Base-by-base conservation (phyloP, 1,140 invertebrate genomes). In the Vollenhovia emeryi region DNA sequence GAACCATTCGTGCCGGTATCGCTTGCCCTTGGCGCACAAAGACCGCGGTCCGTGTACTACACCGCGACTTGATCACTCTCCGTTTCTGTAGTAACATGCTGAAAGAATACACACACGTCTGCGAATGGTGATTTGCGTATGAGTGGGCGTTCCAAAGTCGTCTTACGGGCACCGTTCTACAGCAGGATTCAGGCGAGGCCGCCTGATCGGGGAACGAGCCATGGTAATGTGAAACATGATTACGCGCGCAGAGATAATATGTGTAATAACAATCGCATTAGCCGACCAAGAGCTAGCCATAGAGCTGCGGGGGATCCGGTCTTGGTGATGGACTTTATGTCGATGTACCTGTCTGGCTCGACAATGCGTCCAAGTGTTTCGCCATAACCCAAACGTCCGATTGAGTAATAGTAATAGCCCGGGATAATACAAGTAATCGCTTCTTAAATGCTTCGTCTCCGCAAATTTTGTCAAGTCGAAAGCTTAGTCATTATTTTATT, bases 221-320 rank as follows among this genome's bases (percentile, higher is more conserved):
- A 93, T 87, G 91, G 93, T 93, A 94, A 94, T 93, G 92, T 88
- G 91, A 94, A 94, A 92, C 91, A 93, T 94, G 94, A 94, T 94
- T 94, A 94, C 93, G 93, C 91, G 91, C 88, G 90, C 89, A 91
- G 92, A 93, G 94, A 93, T 93, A 94, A 94, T 93, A 93, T 91
- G 90, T 92, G 92, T 94, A 94, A 94, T 94, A 93, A 94, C 92
- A 93, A 94, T 93, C 92, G 92, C 93, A 93, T 93, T 93, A 94
- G 91, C 91, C 85, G 88, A 88, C 89, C 88, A 76, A 91, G 88
- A 86, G 59, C 87, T 85, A 88, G 87, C 78, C 66, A 30, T 69
- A 79, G 78, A 85, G 87, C 86, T 90, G 79, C 87, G 79, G 84
- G 87, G 91, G 91, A 93, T 93, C 92, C 86, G 91, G 91, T 91